A percentile compares a stretch with the other conserved stretches of the same genome.
phyloP scores from a whole-genome alignment of 2,113 vertebrate species.

The Turnix velox region DNA sequence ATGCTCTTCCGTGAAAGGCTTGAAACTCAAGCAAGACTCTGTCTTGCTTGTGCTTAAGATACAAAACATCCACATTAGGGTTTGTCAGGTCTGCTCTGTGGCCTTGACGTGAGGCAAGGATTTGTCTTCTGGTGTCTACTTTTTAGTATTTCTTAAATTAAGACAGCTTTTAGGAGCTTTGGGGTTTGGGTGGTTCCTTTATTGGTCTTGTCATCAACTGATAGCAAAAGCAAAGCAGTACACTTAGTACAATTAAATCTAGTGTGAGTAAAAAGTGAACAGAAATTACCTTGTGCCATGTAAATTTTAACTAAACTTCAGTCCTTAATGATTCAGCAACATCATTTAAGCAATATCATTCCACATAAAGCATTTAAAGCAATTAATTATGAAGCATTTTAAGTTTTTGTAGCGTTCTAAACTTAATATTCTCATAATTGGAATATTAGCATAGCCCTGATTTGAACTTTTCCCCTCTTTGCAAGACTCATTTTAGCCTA shows the following conservation, averaged over 20 bases:
- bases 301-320: background rate
- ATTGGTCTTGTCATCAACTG: background rate
- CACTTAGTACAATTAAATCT: background rate
- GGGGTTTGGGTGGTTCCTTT: background rate
- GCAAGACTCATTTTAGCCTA: background rate
- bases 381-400: background rate
- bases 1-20: rapidly evolving
- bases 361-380: background rate
- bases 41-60: rapidly evolving
- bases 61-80: background rate
- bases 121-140: rapidly evolving
- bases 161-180: background rate
- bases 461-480: background rate
- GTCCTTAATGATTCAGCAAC: background rate
- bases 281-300: background rate
- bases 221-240: background rate
- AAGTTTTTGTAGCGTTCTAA: background rate
- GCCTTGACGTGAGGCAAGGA: rapidly evolving
- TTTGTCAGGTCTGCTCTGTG: rapidly evolving
- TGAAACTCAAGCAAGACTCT: rapidly evolving
- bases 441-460: background rate
- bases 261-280: background rate
- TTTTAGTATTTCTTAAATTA: background rate
- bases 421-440: background rate
- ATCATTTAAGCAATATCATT: background rate